Evolutionary conservation across 2,888 invertebrate species (phyloP), one percentile per base, ranked within the genome.

Genomic region (Agonum fuliginosum): DNA sequence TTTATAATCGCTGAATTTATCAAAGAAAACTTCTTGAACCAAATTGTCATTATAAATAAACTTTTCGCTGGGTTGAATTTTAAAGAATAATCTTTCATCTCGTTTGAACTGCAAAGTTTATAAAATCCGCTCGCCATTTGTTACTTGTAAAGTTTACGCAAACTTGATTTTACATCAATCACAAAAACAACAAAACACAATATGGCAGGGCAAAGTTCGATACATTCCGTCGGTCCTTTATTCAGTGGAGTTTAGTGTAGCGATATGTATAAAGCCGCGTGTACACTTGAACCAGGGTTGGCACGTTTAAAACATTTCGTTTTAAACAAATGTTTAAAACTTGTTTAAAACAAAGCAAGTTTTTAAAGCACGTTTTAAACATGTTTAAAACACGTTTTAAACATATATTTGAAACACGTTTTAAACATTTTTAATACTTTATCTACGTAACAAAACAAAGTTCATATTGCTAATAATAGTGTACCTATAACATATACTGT

Each of bases 101-200:
- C 10, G 4, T 34, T 30, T 62, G 62, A 34, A 30, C 34, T 62
- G 8, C 12, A 17, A 48, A 48, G n/a, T 48, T 20, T 48, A 17
- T 48, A 48, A 48, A 62, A 27, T 34, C 34, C 34, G 37, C 6
- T 5, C 30, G 30, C 12, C 62, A 62, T 30, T 62, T 14, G 27
- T 58, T 51, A 51, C 51, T n/a, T n/a, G 22, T 19, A 51, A 58
- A 62, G 19, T 62, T 30, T 30, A 37, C 24, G 41, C 67, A n/a
- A 67, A 41, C 67, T 67, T 67, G 67, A 67, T 67, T 67, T 20
- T 41, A 20, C 67, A 67, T 67, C 67, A 67, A 67, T 67, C 67
- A 67, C 67, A 67, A 67, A 3, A 67, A 67, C 65, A 67, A 67
- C 65, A 22, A 19, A 65, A 65, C 37, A 65, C 65, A 37, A 58